phyloP scores from a whole-genome alignment of 1,140 invertebrate species.

The Drosophila murphyi region DNA sequence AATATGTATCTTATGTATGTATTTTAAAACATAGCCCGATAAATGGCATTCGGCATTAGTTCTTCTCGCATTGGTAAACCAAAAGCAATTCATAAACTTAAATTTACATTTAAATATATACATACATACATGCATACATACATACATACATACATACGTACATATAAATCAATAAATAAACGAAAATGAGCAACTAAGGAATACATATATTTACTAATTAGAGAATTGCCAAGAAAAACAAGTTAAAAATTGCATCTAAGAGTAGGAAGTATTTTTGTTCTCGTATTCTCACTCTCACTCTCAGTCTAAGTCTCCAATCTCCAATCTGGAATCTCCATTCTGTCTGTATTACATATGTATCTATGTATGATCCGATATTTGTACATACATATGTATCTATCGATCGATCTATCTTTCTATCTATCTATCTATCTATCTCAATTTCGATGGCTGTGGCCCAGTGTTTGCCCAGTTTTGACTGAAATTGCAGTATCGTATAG shows the following conservation, averaged over 20 bases:
- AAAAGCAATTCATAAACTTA: slow-evolving; percentile 45
- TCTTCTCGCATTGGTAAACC: slow-evolving; percentile 45
- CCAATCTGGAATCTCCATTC: slow-evolving; percentile 6
- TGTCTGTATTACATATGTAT: slow-evolving; percentile 34
- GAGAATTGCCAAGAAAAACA: slow-evolving; percentile 5
- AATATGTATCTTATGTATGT: slow-evolving; percentile 20
- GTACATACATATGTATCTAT: slow-evolving; percentile 4
- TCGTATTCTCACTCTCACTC: not conserved
- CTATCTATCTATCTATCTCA: slow-evolving; percentile 27
- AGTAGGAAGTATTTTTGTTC: slow-evolving; percentile 33
- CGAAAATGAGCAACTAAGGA: not conserved
- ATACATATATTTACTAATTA: not conserved
- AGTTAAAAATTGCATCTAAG: not conserved
- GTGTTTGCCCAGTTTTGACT: slow-evolving; percentile 50
- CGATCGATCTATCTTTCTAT: slow-evolving; percentile 5
- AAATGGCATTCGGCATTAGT: slow-evolving; percentile 12
- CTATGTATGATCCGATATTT: not conserved
- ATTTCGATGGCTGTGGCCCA: slow-evolving; percentile 37
- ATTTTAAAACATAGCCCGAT: not conserved
- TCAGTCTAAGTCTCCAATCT: slow-evolving; percentile 2
- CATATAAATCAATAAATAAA: not conserved
- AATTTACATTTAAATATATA: slow-evolving; percentile 20
- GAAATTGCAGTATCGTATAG: slow-evolving; percentile 42
- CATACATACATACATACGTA: too few species aligned
- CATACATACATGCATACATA: not conserved